A percentile compares a stretch with the other conserved stretches of the same genome.
phyloP scores from a whole-genome alignment of 2,113 vertebrate species.

The Accipiter virgatus region DNA sequence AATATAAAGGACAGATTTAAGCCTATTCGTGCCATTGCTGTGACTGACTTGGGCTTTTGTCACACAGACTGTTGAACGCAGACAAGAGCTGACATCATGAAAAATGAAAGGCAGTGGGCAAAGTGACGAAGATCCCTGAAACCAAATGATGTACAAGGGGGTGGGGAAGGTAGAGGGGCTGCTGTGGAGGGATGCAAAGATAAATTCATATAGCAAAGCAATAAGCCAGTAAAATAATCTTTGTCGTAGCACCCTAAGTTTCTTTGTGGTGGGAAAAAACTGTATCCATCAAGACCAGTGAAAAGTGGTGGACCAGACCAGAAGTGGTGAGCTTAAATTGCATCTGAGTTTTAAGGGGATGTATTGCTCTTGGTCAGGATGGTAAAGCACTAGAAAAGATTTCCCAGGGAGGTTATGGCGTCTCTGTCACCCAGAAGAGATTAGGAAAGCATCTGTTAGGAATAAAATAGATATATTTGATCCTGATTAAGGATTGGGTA shows the following conservation, averaged over 20 bases:
- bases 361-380: not conserved
- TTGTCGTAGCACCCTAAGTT: not conserved
- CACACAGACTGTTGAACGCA: not conserved
- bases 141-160: not conserved
- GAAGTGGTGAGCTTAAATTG: not conserved
- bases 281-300: not conserved
- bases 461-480: slow-evolving; percentile 5
- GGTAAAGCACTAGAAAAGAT: not conserved
- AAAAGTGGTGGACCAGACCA: not conserved
- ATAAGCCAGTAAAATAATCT: not conserved
- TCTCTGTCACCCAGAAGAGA: not conserved
- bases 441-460: not conserved
- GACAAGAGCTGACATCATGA: not conserved
- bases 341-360: not conserved
- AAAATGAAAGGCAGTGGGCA: not conserved
- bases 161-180: not conserved
- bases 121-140: not conserved
- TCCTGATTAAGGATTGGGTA: not conserved
- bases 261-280: not conserved
- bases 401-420: not conserved
- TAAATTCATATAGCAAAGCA: not conserved
- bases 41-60: not conserved
- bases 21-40: not conserved
- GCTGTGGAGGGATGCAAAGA: not conserved
- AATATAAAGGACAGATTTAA: not conserved